phyloP scores from a whole-genome alignment of 2,888 invertebrate genomes.

The Drosophila formosana region DNA sequence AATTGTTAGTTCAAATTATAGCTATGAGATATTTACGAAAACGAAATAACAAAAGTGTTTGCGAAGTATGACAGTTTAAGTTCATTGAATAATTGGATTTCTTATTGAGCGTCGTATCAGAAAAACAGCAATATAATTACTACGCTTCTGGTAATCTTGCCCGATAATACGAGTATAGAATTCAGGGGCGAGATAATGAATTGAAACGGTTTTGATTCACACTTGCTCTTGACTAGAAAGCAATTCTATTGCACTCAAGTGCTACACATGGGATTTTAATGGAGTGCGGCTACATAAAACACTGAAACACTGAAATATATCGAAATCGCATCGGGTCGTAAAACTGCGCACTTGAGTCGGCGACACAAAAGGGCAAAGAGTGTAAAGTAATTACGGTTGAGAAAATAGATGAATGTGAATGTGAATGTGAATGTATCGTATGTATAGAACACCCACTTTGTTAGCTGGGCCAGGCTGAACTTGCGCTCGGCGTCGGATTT shows the following conservation, averaged over 20 bases:
- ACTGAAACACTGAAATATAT: neutral
- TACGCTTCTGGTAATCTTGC: conserved; percentile 12
- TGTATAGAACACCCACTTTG: conserved; percentile 78
- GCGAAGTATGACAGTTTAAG: neutral
- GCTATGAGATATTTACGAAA: neutral
- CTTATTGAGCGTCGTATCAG: neutral
- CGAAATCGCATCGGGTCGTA: neutral
- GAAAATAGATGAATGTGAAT: neutral
- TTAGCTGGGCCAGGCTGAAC: conserved; percentile 84
- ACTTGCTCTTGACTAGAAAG: neutral
- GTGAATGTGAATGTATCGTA: neutral
- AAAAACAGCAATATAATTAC: neutral
- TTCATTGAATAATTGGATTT: neutral
- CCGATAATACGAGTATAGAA: conserved; percentile 4
- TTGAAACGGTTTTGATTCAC: conserved; percentile 2
- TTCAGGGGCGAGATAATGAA: conserved; percentile 9
- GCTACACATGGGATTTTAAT: conserved; percentile 6
- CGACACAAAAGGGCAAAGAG: conserved; percentile 1
- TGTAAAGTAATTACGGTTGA: neutral
- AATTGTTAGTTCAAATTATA: neutral
- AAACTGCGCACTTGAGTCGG: neutral
- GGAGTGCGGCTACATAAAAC: conserved; percentile 1
- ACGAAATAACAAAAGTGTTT: too few relatives aligned
- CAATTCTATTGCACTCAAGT: conserved; percentile 4
- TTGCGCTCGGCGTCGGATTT: conserved; percentile 82